These are phyloP conservation scores for Willowsia nigromaculata DNA, from an alignment of 2,888 invertebrate genomes.

Conservation along the genomic window DNA sequence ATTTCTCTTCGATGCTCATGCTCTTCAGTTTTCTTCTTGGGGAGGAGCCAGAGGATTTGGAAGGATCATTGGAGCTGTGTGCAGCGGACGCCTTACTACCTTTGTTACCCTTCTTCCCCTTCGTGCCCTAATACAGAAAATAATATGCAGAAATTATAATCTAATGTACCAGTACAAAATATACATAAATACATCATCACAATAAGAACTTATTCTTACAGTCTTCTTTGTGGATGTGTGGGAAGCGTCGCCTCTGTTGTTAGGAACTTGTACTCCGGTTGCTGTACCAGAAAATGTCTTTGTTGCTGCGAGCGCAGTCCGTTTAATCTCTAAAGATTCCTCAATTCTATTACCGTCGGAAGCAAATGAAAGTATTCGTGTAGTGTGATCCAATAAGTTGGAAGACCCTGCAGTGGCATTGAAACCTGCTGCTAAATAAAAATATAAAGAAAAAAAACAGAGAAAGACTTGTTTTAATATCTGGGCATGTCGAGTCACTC, in stretches of 20 bases:
- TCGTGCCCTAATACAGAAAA: constrained; percentile 24
- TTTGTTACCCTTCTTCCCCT: constrained; percentile 55
- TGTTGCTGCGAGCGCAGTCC: constrained; percentile 48
- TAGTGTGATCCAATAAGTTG: constrained; percentile 58
- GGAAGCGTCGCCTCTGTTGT: constrained; percentile 24
- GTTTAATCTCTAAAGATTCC: constrained; percentile 62
- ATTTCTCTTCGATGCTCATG: constrained; percentile 70
- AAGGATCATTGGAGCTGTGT: constrained; percentile 33
- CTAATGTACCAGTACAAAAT: background rate
- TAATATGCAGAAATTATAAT: background rate
- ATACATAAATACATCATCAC: too few relatives aligned
- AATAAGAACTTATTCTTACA: too few relatives aligned
- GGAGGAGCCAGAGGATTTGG: constrained; percentile 37
- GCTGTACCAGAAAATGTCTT: constrained; percentile 46
- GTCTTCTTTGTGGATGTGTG: constrained; percentile 61
- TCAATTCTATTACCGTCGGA: constrained; percentile 58
- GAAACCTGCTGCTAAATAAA: constrained; percentile 17
- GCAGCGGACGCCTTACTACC: constrained; percentile 19
- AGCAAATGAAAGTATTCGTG: constrained; percentile 64
- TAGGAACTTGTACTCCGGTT: constrained; percentile 58
- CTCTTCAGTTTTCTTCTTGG: constrained; percentile 67
- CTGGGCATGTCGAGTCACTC: background rate
- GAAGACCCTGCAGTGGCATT: constrained; percentile 56
- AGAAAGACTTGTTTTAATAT: background rate
- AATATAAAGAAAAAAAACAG: background rate